Evolutionary conservation across 2,888 invertebrate species (phyloP).

Genomic region (Conus canariensis): DNA sequence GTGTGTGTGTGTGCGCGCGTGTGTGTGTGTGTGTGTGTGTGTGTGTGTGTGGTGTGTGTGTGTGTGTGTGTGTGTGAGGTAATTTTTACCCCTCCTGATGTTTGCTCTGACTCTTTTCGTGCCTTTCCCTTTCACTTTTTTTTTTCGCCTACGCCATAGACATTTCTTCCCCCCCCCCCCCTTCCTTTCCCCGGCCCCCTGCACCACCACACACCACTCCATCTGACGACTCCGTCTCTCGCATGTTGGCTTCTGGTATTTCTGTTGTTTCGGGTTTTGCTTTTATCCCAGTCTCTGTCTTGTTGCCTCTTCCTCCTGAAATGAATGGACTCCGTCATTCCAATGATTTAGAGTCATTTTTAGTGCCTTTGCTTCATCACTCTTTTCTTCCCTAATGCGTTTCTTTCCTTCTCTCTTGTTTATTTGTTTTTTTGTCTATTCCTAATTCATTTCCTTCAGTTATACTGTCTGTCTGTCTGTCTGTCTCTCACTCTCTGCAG

Average conservation of each 20-base stretch:
- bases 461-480: no score
- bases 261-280: no score
- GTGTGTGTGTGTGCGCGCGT: background rate
- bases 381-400: background rate
- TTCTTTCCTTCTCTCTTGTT: no score
- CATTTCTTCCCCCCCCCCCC: background rate
- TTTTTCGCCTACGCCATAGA: background rate
- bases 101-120: background rate
- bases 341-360: background rate
- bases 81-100: background rate
- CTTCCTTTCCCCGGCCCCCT: no score
- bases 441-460: no score
- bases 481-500: no score
- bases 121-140: background rate
- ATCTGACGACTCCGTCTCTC: no score
- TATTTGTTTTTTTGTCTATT: no score
- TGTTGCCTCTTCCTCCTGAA: background rate
- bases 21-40: background rate
- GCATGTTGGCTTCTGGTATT: no score
- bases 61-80: background rate
- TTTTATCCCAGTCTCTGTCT: no score
- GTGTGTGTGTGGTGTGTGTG: background rate
- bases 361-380: no score
- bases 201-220: no score
- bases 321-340: background rate